Base-by-base conservation (phyloP, 2,797 vertebrate genomes). In the Lithobates sylvaticus region DNA sequence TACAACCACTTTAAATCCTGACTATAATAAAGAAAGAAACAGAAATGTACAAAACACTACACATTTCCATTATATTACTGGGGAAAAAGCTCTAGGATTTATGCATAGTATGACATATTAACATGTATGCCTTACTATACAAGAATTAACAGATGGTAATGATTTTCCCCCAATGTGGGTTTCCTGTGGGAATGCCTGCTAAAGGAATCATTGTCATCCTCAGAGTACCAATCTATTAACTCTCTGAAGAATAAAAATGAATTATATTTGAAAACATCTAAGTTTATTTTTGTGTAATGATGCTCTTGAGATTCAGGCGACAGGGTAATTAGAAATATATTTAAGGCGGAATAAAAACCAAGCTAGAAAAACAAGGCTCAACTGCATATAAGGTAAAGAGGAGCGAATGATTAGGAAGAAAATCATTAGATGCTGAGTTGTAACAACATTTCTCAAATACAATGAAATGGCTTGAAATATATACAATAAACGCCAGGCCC, bases 351-450 rank as follows among this genome's bases (percentile, higher is more conserved):
- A 18, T 29, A 10, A 73, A 5, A 16, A 54, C 27, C 34, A 54
- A 29, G 23, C 27, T 67, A 10, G 8, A 9, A 50, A 65, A 83
- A 29, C 13, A 27, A 67, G 21, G 50, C 76, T 74, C 8, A 64
- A 36, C 70, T 29, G 12, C 36, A 71, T 13, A 18, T 67, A 13
- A 87, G 85, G 85, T 87, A 87, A 78, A 72, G 10, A 39, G 36
- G 5, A 72, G 34, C 1, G 18, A 47, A 47, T 47, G 44, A 47
- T 47, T 3, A 47, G 10, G 39, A 39, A 10, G 39, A 9, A 9
- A 39, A 39, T 39, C 9, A 39, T 39, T 39, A 39, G 39, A 39
- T 39, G 39, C 8, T 36, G 34, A 36, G 34, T 16, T 5, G 47
- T 13, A 16, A 1, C 47, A 50, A 50, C 47, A 10, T 47, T 12